Base-by-base conservation (phyloP, 2,113 vertebrate species). In the Phyllopteryx taeniolatus region DNA sequence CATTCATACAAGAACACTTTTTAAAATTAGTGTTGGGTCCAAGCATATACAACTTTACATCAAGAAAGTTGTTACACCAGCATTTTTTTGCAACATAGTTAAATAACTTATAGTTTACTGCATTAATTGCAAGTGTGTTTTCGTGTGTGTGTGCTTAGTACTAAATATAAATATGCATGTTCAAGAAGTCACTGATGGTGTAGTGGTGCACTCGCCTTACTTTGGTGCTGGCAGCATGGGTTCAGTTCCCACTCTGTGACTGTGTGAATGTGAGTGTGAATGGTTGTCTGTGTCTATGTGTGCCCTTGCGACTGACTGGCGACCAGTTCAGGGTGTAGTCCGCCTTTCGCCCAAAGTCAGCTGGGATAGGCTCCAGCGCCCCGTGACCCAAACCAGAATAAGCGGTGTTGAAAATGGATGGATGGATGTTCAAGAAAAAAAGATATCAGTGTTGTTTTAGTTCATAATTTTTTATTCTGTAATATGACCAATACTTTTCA, bases 401-500 rank as follows among this genome's bases (percentile, higher is more conserved):
- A 39, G 4, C 6, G 35, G 35, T 6, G 3, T 39, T 39, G 35
- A 39, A 39, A 39, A 39, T 39, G 35, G 35, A 39, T 39, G 35
- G 35, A 39, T 39, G 35, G 27, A 27, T 27, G 27, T 27, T 27
- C 27, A 27, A 27, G 35, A 39, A 87, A 83, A 71, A 78, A 79
- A 86, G 6, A 35, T 71, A 80, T 78, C 89, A 91, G 88, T 75
- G 75, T 83, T 83, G 83, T 92, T 92, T 91, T 94, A 92, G 72
- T 94, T 91, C 92, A 91, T 85, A 95, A 96, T 96, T 95, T 54
- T 96, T 96, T 94, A 96, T 96, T 98, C 88, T 95, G 93, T 94
- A 96, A 95, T 95, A 96, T 96, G 94, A 97, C 94, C 94, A 96
- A 89, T 95, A 95, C 95, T 95, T 95, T 91, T 97, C 95, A 96